Percentiles rank a stretch among this genome's conserved stretches.
phyloP scores from a whole-genome alignment of 2,888 invertebrate genomes.

The Himalopsyche japonica region DNA sequence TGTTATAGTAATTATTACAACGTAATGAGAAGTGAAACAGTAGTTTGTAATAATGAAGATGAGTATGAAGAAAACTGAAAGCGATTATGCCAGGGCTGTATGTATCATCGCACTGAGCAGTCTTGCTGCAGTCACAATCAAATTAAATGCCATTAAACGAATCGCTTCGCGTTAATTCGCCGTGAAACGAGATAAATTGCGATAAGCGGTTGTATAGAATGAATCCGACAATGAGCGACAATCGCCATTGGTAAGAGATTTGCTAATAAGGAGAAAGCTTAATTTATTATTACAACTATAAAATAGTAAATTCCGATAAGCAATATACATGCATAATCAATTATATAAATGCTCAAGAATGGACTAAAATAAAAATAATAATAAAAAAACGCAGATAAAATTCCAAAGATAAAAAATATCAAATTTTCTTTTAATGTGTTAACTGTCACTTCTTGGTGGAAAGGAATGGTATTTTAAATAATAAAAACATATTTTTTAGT shows the following conservation, averaged over 20 bases:
- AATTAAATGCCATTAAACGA: not conserved
- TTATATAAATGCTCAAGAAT: not conserved
- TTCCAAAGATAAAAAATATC: no score
- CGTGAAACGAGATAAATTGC: not conserved
- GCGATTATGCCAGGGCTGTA: not conserved
- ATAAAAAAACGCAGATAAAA: no score
- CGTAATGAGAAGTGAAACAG: no score
- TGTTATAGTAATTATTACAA: no score
- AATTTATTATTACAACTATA: not conserved
- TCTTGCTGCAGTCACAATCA: not conserved
- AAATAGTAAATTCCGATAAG: not conserved
- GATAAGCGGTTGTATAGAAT: not conserved
- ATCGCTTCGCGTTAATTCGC: not conserved
- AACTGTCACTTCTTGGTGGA: no score
- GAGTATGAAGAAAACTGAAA: not conserved
- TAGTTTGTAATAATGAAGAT: not conserved
- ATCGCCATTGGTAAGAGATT: not conserved
- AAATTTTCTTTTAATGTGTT: no score
- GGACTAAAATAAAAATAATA: not conserved
- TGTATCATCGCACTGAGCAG: not conserved
- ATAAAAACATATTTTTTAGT: no score
- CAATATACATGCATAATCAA: not conserved
- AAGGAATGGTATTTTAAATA: no score
- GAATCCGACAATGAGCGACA: not conserved
- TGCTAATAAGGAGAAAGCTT: not conserved